A percentile compares a stretch with the other conserved stretches of the same genome.
Evolutionary conservation across 2,797 vertebrate genomes (phyloP).

Genomic region (Hypotaenidia philippensis): DNA sequence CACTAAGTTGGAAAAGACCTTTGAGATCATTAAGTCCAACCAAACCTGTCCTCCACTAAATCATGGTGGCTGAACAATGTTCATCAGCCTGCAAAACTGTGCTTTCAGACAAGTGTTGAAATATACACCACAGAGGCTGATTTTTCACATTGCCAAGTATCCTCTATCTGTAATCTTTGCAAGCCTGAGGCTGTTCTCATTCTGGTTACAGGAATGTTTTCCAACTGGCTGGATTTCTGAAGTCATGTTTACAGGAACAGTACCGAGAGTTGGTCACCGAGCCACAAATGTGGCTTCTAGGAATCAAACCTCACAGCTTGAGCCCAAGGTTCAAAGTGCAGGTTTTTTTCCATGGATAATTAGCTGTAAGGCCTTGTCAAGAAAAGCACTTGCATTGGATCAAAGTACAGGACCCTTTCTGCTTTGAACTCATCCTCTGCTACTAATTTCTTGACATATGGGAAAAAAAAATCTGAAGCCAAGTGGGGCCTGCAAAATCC

Average conservation of each 20-base stretch:
- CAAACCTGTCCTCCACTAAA: too few species aligned
- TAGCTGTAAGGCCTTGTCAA: neutral
- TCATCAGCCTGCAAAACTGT: conserved; percentile 12
- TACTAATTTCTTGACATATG: neutral
- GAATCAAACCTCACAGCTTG: conserved; percentile 2
- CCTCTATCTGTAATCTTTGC: neutral
- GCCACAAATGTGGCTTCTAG: neutral
- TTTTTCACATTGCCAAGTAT: conserved; percentile 12
- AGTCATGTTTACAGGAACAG: conserved; percentile 5
- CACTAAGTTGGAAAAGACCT: too few species aligned
- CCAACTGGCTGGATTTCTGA: conserved; percentile 24
- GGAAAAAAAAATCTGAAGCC: neutral
- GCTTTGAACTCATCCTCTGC: neutral
- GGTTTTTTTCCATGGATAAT: neutral
- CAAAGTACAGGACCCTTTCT: neutral
- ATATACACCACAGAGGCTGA: neutral
- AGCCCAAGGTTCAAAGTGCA: neutral
- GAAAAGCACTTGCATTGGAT: neutral
- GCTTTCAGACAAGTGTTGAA: neutral
- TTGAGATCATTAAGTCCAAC: too few species aligned
- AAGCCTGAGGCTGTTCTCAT: conserved; percentile 28
- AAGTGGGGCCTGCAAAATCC: neutral
- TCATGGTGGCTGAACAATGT: neutral
- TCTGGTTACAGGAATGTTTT: conserved; percentile 31
- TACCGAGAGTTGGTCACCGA: neutral